These are phyloP conservation scores for Bicyclus anynana DNA, from an alignment of 1,140 invertebrate genomes.

Conservation along the genomic window DNA sequence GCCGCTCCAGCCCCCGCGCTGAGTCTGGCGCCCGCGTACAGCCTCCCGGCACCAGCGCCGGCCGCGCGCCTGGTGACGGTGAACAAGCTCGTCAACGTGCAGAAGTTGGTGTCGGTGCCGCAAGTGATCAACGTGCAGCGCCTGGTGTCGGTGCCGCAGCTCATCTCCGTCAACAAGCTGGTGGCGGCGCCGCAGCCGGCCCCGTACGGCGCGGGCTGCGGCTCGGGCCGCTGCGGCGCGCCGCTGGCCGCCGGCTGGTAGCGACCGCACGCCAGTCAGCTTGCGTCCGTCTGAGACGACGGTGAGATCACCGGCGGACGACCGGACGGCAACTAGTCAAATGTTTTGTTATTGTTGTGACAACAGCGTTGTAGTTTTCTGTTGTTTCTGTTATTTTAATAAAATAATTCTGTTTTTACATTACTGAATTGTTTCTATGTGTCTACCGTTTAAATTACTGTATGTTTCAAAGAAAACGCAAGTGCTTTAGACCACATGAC, in stretches of 20 bases:
- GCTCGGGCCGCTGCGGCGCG: background rate
- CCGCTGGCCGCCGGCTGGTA: background rate
- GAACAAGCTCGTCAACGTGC: conserved; percentile 40
- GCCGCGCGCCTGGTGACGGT: conserved; percentile 31
- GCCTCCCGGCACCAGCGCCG: conserved; percentile 22
- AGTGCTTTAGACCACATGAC: too few species aligned
- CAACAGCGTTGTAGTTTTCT: conserved; percentile 6
- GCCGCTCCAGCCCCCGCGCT: background rate
- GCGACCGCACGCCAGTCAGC: too few species aligned
- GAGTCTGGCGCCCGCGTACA: conserved; percentile 13
- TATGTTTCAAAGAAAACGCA: too few species aligned
- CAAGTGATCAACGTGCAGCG: conserved; percentile 34
- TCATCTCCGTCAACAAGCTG: conserved; percentile 26
- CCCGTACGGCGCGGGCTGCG: background rate
- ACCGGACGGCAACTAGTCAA: background rate
- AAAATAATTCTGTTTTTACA: background rate
- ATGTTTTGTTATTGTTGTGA: conserved; percentile 11
- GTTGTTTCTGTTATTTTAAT: background rate
- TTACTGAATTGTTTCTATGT: too few species aligned
- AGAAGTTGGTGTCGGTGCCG: conserved; percentile 35
- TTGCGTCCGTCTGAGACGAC: too few species aligned
- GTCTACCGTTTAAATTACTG: too few species aligned
- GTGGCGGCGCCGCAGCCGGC: conserved; percentile 10
- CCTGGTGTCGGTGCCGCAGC: conserved; percentile 30
- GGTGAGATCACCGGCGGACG: background rate